These are phyloP conservation scores for Schizopygopsis pylzovi DNA, from an alignment of 2,797 vertebrate species.

Conservation along the genomic window DNA sequence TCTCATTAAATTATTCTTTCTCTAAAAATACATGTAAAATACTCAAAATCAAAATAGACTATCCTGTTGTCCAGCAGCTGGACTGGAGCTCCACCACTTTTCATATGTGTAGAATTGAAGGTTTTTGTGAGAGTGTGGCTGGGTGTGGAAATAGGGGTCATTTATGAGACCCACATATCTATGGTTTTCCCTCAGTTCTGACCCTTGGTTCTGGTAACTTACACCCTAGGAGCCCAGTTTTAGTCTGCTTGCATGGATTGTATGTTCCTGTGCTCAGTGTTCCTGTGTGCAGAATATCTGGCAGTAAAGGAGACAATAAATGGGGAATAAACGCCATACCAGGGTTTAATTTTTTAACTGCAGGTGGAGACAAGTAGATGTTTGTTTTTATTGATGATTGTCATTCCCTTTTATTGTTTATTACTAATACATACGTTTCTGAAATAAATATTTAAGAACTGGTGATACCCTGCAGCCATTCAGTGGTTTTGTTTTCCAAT, in stretches of 20 bases:
- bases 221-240: constrained; percentile 28
- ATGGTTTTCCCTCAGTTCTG: constrained; percentile 39
- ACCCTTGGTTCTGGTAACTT: constrained; percentile 45
- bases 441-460: not conserved
- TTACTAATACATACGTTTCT: not conserved
- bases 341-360: not conserved
- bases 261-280: not conserved
- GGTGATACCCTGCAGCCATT: not conserved
- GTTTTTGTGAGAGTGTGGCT: not conserved
- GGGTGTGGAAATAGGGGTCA: not conserved
- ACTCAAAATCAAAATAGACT: not conserved
- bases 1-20: not conserved
- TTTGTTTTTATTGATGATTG: not conserved
- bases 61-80: constrained; percentile 5
- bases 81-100: not conserved
- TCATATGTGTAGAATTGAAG: constrained; percentile 35
- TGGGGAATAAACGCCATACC: not conserved
- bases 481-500: not conserved
- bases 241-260: constrained; percentile 25
- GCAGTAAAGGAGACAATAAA: not conserved
- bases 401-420: not conserved
- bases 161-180: constrained; percentile 45
- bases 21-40: not conserved
- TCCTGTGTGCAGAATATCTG: not conserved
- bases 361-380: not conserved